These are phyloP conservation scores for Meloidogyne floridensis DNA, from an alignment of 1,140 invertebrate genomes.

Conservation along the genomic window DNA sequence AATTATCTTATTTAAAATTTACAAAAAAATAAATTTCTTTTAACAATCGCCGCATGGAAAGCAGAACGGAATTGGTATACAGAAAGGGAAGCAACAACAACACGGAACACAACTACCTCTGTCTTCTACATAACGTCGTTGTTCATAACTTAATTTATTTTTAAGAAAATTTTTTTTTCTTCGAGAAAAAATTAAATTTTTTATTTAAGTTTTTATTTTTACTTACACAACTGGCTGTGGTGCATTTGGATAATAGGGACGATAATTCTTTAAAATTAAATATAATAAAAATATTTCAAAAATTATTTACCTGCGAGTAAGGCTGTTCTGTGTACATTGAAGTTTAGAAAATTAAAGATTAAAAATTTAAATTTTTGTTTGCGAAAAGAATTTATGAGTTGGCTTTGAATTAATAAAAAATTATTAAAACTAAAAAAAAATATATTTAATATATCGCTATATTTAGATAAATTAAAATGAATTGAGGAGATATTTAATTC, in stretches of 20 bases:
- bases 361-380: too few relatives aligned
- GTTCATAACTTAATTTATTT: neutral
- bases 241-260: neutral
- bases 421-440: too few relatives aligned
- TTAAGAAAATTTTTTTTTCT: neutral
- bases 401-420: too few relatives aligned
- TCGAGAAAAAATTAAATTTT: neutral
- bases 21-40: neutral
- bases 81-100: neutral
- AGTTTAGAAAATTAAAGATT: neutral
- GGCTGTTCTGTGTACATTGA: neutral
- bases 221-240: neutral
- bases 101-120: neutral
- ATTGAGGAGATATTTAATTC: too few relatives aligned
- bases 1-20: too few relatives aligned
- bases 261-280: neutral
- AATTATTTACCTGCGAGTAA: neutral
- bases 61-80: neutral
- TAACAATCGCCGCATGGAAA: neutral
- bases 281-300: neutral
- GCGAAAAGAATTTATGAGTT: too few relatives aligned
- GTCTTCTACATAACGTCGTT: conserved; percentile 1
- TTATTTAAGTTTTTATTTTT: neutral
- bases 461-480: too few relatives aligned
- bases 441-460: too few relatives aligned